These are phyloP conservation scores for Rhynchotus rufescens DNA, from an alignment of 2,797 vertebrate genomes.

Conservation along the genomic window DNA sequence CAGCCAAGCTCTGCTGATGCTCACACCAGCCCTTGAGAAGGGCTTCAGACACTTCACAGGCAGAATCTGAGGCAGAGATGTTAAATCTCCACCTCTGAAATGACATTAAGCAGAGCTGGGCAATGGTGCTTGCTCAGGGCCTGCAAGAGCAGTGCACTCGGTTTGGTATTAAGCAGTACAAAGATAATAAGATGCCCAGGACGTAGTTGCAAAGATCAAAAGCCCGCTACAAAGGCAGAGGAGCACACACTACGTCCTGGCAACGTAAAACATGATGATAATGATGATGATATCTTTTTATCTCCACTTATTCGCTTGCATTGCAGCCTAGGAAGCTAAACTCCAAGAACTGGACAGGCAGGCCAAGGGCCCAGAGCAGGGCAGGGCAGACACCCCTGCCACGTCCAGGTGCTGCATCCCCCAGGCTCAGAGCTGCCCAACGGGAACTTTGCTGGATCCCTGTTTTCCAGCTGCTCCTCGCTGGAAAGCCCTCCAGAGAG, in stretches of 20 bases:
- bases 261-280: accelerated
- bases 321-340: background rate
- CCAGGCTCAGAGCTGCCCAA: accelerated
- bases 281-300: background rate
- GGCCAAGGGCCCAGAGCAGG: background rate
- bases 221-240: background rate
- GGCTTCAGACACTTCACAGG: background rate
- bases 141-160: background rate
- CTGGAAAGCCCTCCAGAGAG: background rate
- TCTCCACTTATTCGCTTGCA: no score
- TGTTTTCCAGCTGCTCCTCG: background rate
- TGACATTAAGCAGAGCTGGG: background rate
- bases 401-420: accelerated
- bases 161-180: background rate
- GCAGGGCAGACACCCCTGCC: background rate
- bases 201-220: background rate
- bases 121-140: background rate
- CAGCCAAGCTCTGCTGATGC: background rate
- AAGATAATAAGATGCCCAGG: accelerated
- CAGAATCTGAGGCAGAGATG: background rate
- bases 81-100: background rate
- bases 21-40: background rate
- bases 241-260: background rate
- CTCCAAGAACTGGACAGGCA: background rate
- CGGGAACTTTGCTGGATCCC: background rate